Percentiles rank a stretch among this genome's conserved stretches.
phyloP scores from a whole-genome alignment of 2,888 invertebrate species.

The Liposcelis brunnea region DNA sequence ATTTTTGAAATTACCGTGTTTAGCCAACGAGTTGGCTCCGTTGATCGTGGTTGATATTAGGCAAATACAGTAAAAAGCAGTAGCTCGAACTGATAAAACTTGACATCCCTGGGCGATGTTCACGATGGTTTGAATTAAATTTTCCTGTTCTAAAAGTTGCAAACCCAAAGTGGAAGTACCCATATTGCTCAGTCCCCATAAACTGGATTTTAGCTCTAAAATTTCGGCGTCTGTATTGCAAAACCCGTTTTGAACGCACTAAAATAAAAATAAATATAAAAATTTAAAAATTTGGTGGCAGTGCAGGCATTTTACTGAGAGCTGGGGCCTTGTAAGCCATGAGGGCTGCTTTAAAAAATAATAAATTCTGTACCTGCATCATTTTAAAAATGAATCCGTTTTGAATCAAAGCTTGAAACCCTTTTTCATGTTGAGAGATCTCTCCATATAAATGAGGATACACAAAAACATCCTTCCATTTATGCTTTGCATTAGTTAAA shows the following conservation, averaged over 20 bases:
- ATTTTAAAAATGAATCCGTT: slow-evolving; percentile 32
- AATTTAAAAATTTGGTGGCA: slow-evolving; percentile 23
- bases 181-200: slow-evolving; percentile 80
- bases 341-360: slow-evolving; percentile 22
- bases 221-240: slow-evolving; percentile 51
- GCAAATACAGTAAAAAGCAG: slow-evolving; percentile 76
- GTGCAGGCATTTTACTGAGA: too few relatives aligned
- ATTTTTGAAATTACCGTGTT: slow-evolving; percentile 35
- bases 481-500: slow-evolving; percentile 31
- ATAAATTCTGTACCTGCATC: slow-evolving; percentile 23
- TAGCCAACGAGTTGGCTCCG: slow-evolving; percentile 62
- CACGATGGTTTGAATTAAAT: slow-evolving; percentile 31
- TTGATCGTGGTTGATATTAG: slow-evolving; percentile 66
- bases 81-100: slow-evolving; percentile 76
- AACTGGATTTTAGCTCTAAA: slow-evolving; percentile 62
- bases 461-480: slow-evolving; percentile 28
- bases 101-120: slow-evolving; percentile 59
- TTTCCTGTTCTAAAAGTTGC: slow-evolving; percentile 44
- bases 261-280: slow-evolving; percentile 19
- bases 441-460: slow-evolving; percentile 75
- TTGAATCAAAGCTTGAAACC: slow-evolving; percentile 36
- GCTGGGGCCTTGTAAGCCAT: too few relatives aligned
- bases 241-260: slow-evolving; percentile 29
- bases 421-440: slow-evolving; percentile 48
- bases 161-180: slow-evolving; percentile 62